Evolutionary conservation across 2,888 invertebrate species (phyloP).

Genomic region (Cheilosia scutellata): DNA sequence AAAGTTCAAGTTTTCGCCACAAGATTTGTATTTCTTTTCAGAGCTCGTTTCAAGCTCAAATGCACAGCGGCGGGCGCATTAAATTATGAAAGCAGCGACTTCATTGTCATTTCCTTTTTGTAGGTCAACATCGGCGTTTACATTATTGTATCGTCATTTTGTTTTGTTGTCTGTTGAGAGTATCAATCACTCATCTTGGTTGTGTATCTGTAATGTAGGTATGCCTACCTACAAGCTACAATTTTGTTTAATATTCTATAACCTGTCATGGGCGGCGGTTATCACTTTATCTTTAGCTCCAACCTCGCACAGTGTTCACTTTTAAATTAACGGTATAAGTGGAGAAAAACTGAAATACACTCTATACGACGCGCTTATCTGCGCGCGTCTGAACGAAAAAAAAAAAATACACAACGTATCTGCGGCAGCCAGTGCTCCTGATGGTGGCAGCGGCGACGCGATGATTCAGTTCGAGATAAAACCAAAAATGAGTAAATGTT

Average conservation of each 20-base stretch:
- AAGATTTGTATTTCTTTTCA: too few species aligned
- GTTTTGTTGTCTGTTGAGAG: neutral
- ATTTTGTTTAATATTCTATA: neutral
- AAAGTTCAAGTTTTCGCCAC: too few species aligned
- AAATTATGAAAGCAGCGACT: neutral
- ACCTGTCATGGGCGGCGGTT: slow-evolving; percentile 41
- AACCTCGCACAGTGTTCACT: slow-evolving; percentile 47
- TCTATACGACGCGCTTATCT: slow-evolving; percentile 44
- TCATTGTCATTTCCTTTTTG: neutral
- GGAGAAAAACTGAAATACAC: slow-evolving; percentile 52
- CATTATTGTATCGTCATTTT: neutral
- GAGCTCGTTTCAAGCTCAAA: too few species aligned
- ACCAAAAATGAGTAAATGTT: slow-evolving; percentile 74
- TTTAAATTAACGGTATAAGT: slow-evolving; percentile 71
- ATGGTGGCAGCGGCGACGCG: slow-evolving; percentile 5
- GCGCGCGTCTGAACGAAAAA: slow-evolving; percentile 7
- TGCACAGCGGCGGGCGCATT: too few species aligned
- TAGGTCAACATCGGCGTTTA: neutral
- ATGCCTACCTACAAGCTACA: neutral
- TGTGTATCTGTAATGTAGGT: neutral
- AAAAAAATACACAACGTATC: slow-evolving; percentile 16
- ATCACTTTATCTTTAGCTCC: slow-evolving; percentile 55
- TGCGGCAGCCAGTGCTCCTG: slow-evolving; percentile 8
- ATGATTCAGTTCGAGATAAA: slow-evolving; percentile 71
- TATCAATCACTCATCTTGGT: slow-evolving; percentile 34